These are phyloP conservation scores for Enteromius viviparus DNA, from an alignment of 2,797 vertebrate species.

Conservation along the genomic window DNA sequence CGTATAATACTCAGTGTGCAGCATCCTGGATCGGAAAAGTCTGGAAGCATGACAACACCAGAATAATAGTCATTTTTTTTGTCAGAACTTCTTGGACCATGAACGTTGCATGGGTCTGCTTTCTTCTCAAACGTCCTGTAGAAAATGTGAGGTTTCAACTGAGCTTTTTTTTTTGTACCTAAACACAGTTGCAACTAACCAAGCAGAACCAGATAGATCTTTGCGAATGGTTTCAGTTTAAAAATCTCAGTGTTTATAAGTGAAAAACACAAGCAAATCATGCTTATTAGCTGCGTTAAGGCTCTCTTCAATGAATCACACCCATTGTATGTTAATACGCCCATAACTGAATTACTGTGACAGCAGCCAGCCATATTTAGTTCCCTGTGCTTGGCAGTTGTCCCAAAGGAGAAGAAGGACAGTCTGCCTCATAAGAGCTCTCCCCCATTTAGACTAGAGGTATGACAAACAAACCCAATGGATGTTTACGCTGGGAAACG, in stretches of 20 bases:
- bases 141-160: not conserved
- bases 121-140: not conserved
- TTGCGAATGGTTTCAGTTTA: not conserved
- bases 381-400: constrained; percentile 53
- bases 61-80: not conserved
- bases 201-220: not conserved
- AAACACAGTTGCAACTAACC: not conserved
- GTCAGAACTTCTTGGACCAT: constrained; percentile 11
- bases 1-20: not conserved
- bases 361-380: constrained; percentile 54
- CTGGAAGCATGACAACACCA: not conserved
- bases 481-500: constrained; percentile 52
- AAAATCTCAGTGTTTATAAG: constrained; percentile 29
- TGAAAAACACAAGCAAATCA: constrained; percentile 39
- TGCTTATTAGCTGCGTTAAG: constrained; percentile 23
- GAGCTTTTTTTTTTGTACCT: not conserved
- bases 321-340: constrained; percentile 52
- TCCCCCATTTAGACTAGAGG: constrained; percentile 57
- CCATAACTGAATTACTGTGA: constrained; percentile 55
- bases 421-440: constrained; percentile 48
- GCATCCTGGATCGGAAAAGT: not conserved
- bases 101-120: not conserved
- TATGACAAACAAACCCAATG: constrained; percentile 57
- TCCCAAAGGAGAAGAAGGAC: constrained; percentile 51
- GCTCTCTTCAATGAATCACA: constrained; percentile 37